These are phyloP conservation scores for Pocota personata DNA, from an alignment of 2,888 invertebrate genomes.

Conservation along the genomic window DNA sequence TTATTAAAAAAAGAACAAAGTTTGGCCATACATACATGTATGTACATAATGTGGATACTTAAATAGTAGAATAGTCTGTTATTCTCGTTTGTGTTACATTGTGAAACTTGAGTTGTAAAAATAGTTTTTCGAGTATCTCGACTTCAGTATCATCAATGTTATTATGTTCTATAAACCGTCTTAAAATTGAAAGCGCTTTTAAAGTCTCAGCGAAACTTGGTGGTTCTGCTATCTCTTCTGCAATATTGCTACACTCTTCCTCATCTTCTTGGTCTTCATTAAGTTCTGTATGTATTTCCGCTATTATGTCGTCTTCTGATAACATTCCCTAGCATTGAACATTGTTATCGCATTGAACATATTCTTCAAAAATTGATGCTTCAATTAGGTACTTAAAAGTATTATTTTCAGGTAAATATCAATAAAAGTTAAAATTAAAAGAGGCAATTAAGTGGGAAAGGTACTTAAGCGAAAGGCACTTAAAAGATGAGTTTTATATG, in stretches of 20 bases:
- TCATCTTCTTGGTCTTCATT: background rate
- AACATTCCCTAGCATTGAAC: background rate
- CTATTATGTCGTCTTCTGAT: constrained; percentile 6
- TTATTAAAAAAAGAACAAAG: background rate
- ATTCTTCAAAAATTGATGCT: too few relatives aligned
- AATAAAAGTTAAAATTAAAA: too few relatives aligned
- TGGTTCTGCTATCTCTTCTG: background rate
- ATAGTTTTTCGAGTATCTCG: too few relatives aligned
- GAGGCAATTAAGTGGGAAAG: too few relatives aligned
- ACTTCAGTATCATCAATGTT: too few relatives aligned
- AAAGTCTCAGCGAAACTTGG: background rate
- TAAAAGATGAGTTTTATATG: too few relatives aligned
- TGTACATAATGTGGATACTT: background rate
- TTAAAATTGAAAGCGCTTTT: background rate
- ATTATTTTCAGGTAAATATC: too few relatives aligned
- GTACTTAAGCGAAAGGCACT: too few relatives aligned
- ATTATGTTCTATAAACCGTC: too few relatives aligned
- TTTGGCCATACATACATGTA: background rate
- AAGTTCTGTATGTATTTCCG: background rate
- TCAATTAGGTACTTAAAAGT: too few relatives aligned
- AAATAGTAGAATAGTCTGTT: background rate
- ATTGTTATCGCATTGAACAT: background rate
- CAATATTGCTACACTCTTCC: background rate
- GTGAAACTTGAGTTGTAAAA: background rate
- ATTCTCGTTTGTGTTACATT: background rate